These are phyloP conservation scores for Ophion slaviceki DNA, from an alignment of 2,888 invertebrate species.

Conservation along the genomic window DNA sequence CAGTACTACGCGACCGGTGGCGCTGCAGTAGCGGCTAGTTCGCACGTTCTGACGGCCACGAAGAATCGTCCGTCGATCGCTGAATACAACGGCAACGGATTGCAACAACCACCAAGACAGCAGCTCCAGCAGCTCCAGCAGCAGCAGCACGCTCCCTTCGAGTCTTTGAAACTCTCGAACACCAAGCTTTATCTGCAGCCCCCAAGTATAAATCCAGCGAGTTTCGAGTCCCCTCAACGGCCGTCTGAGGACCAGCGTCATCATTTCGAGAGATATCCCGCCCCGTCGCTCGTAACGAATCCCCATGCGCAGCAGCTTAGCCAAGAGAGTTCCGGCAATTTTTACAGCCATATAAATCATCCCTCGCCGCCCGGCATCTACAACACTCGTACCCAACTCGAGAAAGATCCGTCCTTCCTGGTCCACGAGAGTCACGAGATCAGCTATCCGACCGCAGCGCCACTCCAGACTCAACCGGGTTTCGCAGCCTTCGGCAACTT, in stretches of 20 bases:
- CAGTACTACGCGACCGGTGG: conserved; percentile 55
- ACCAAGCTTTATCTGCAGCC: conserved; percentile 75
- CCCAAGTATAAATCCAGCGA: conserved; percentile 64
- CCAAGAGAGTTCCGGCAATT: conserved; percentile 69
- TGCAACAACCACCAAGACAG: conserved; percentile 63
- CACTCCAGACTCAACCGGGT: conserved; percentile 58
- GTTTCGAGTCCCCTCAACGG: conserved; percentile 52
- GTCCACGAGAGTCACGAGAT: conserved; percentile 81
- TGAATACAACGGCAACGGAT: conserved; percentile 47
- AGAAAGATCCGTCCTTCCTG: conserved; percentile 78
- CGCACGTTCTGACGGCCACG: conserved; percentile 35
- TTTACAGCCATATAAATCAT: conserved; percentile 78
- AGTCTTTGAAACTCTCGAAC: conserved; percentile 73
- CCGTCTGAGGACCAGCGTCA: conserved; percentile 69
- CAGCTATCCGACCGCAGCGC: conserved; percentile 78
- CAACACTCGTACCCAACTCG: conserved; percentile 73
- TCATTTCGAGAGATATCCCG: conserved; percentile 71
- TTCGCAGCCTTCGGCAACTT: conserved; percentile 71
- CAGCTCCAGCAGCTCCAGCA: conserved; percentile 51
- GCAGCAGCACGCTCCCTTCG: conserved; percentile 74
- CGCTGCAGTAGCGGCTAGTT: conserved; percentile 31
- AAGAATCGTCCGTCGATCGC: conserved; percentile 72
- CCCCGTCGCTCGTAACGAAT: conserved; percentile 29
- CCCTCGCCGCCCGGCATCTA: conserved; percentile 70
- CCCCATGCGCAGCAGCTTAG: conserved; percentile 64